These are phyloP conservation scores for Drosophila kambysellisi DNA, from an alignment of 2,888 invertebrate genomes.

Conservation along the genomic window DNA sequence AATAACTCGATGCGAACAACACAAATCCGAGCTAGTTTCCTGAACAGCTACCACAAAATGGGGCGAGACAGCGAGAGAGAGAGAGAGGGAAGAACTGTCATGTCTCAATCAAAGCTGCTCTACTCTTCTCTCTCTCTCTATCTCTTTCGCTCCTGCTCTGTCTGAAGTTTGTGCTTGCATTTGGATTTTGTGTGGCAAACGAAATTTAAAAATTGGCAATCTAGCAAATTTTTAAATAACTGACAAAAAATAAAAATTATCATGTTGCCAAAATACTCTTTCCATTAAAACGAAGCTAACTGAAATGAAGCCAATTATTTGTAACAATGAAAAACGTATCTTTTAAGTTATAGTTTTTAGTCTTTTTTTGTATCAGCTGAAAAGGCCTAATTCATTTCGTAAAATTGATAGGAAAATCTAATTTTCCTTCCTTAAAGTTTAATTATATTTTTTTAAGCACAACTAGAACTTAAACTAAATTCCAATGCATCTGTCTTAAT, in stretches of 20 bases:
- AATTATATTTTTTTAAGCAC: not conserved
- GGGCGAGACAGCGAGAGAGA: not conserved
- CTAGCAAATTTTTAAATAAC: slow-evolving; percentile 65
- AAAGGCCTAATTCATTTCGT: too few species aligned
- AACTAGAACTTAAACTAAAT: not conserved
- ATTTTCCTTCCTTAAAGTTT: not conserved
- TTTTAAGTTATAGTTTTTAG: not conserved
- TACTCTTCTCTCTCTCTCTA: not conserved
- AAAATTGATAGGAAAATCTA: not conserved
- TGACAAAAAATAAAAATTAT: not conserved
- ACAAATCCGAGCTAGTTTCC: slow-evolving; percentile 50
- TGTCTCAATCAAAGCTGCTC: slow-evolving; percentile 61
- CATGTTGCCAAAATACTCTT: slow-evolving; percentile 27
- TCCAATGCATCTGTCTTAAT: not conserved
- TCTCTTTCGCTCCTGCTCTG: not conserved
- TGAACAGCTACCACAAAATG: not conserved
- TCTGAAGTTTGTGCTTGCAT: slow-evolving; percentile 36
- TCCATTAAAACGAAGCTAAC: not conserved
- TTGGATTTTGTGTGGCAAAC: slow-evolving; percentile 33
- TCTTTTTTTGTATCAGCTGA: not conserved
- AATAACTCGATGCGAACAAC: slow-evolving; percentile 67
- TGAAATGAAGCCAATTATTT: not conserved
- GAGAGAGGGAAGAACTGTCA: slow-evolving; percentile 27
- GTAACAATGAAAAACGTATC: not conserved
- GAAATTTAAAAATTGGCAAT: slow-evolving; percentile 58